Base-by-base conservation (phyloP, 2,888 invertebrate genomes). In the Iphiclides podalirius region DNA sequence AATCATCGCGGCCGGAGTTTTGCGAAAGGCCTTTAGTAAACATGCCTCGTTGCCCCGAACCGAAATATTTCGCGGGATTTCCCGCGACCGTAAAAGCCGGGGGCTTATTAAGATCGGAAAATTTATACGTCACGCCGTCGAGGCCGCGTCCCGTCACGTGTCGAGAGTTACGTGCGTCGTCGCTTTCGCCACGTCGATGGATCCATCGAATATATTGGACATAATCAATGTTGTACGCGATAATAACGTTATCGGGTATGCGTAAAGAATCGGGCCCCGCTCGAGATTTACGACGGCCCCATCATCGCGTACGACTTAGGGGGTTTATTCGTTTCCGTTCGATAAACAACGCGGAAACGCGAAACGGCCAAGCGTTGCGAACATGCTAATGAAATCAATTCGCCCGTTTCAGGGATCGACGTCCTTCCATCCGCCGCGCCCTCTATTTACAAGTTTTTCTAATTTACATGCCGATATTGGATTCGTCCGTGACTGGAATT, bases 401-500 rank as follows among this genome's bases (percentile, higher is more conserved):
- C 74, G 65, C 73, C 70, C 76, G 70, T 79, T 78, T 64, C 75
- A 75, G 75, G 64, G 49, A 52, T 45, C 49, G 28, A 58, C 55
- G 57, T 55, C 53, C 63, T 59, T 60, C 63, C 61, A 52, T 42
- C 52, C 57, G 54, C 63, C 59, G 63, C 61, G 63, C 60, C 58
- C 55, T n/a, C n/a, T 67, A 79, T 81, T 80, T 76, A 77, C 80
- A 80, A 83, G 79, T 78, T 81, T 79, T 75, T 71, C 69, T 68
- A 75, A 83, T 81, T 72, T 72, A 69, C 70, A 68, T 75, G 61
- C 64, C 67, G 69, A 80, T 80, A 84, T 79, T 71, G 71, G 67
- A 60, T 61, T 64, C 57, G 72, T 66, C 61, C 85, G 86, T 86
- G 86, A 83, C 84, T 74, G 69, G 85, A 76, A 84, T 85, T 54